Evolutionary conservation across 2,113 vertebrate species (phyloP).

Genomic region (Struthidea cinerea): DNA sequence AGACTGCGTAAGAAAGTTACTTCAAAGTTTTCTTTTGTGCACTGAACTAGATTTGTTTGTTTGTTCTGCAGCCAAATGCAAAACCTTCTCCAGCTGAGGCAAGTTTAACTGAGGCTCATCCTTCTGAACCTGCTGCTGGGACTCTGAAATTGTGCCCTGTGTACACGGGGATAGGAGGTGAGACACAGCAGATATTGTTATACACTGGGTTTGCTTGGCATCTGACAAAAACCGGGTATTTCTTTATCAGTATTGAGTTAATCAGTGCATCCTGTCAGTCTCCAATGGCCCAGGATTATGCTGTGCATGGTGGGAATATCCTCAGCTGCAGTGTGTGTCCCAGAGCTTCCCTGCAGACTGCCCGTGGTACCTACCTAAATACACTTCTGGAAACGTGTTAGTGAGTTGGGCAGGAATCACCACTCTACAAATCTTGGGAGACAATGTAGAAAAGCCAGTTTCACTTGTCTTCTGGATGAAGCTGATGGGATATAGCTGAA

Average conservation of each 20-base stretch:
- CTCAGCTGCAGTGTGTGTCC: neutral
- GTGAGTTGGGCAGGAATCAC: neutral
- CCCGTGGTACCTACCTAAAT: neutral
- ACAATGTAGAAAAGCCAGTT: neutral
- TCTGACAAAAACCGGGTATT: neutral
- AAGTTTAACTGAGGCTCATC: neutral
- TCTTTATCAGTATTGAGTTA: neutral
- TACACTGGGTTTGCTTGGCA: neutral
- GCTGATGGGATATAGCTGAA: neutral
- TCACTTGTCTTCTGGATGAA: neutral
- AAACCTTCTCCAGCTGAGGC: neutral
- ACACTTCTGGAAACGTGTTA: neutral
- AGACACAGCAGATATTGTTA: neutral
- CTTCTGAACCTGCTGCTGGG: neutral
- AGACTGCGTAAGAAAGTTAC: neutral
- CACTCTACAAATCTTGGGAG: neutral
- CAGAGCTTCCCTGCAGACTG: neutral
- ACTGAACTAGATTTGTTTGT: neutral
- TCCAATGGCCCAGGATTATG: neutral
- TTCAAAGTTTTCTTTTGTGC: constrained; percentile 34
- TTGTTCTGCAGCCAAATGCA: constrained; percentile 56
- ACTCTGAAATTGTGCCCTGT: neutral
- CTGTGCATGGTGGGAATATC: neutral
- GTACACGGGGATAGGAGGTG: neutral
- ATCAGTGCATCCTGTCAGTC: neutral